Evolutionary conservation across 2,113 vertebrate species (phyloP), one percentile per base, ranked within the genome.

Genomic region (Rhegmatorhina hoffmannsi): DNA sequence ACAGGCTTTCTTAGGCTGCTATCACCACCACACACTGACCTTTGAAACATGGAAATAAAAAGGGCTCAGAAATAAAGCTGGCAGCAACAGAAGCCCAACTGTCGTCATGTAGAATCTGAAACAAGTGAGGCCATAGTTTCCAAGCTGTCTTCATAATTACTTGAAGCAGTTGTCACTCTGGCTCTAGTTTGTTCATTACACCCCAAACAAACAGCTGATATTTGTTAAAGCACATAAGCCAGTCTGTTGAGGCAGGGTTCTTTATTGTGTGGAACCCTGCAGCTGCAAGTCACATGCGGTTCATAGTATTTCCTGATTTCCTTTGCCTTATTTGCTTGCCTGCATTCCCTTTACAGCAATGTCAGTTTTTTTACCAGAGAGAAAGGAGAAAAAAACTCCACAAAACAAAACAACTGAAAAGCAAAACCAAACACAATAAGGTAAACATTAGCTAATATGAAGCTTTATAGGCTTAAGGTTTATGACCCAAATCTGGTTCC

Each of bases 41-140:
- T 98, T 98, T 98, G 97, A 97, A 98, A 98, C 95, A 98, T 96
- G 97, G 96, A 97, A 98, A 98, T 96, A 98, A 98, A 52, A 98
- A 97, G 97, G 84, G 90, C 96, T 98, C 97, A 98, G 96, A 98
- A 98, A 98, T 96, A 94, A 97, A 98, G 95, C 96, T 97, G 97
- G 97, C 97, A 98, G 96, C 94, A 97, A 95, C 97, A 95, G 97
- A 69, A 76, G 96, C 96, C 92, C 14, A 49, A 97, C 94, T 97
- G 97, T 97, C 92, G 19, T 98, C 97, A 98, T 97, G 96, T 92
- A 97, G 94, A 96, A 77, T 73, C 92, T 4, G 50, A 97, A 97
- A 98, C 97, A 98, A 98, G 96, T 90, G 93, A 73, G 95, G 79
- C 94, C 95, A 97, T 95, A 97, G 98, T 97, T 94, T 97, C 87